Conservation (phyloP, 2,888 invertebrate species). For the Drosophila rubida region DNA sequence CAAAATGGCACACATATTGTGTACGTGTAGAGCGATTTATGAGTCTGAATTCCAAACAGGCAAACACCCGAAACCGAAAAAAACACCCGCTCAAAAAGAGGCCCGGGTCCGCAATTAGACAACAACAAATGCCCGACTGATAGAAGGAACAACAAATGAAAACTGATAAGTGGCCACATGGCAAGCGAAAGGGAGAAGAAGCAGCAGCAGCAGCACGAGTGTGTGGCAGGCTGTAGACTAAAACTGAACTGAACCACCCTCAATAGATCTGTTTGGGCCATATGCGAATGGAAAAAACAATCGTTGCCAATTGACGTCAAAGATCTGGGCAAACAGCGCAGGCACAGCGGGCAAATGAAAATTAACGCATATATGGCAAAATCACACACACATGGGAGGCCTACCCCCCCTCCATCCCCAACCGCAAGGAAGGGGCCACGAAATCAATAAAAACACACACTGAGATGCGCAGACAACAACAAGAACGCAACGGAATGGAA, state of each 20-base stretch:
- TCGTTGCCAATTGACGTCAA: conserved; percentile 54
- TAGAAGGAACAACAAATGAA: conserved; percentile 5
- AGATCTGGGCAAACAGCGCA: conserved; percentile 27
- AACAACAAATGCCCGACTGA: conserved; percentile 29
- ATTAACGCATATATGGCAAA: conserved; percentile 70
- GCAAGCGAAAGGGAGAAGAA: conserved; percentile 14
- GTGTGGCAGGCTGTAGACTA: neutral
- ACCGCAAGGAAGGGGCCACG: conserved; percentile 8
- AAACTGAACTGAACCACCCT: conserved; percentile 33
- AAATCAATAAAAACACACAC: conserved; percentile 51
- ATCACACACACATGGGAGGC: conserved; percentile 16
- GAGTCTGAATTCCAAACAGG: conserved; percentile 29
- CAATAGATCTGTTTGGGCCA: conserved; percentile 41
- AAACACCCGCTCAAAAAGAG: conserved; percentile 27
- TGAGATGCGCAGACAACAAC: conserved; percentile 22
- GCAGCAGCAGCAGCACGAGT: too few relatives aligned
- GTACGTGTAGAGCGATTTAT: conserved; percentile 44
- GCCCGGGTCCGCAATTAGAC: conserved; percentile 45
- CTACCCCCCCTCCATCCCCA: neutral
- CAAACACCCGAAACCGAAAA: conserved; percentile 6
- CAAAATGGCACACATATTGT: conserved; percentile 72
- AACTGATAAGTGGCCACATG: conserved; percentile 45
- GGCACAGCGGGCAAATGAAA: conserved; percentile 48
- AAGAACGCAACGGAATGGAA: conserved; percentile 3
- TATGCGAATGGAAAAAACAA: conserved; percentile 45